Evolutionary conservation across 2,797 vertebrate genomes (phyloP).

Genomic region (Chaetodon trifasciatus): DNA sequence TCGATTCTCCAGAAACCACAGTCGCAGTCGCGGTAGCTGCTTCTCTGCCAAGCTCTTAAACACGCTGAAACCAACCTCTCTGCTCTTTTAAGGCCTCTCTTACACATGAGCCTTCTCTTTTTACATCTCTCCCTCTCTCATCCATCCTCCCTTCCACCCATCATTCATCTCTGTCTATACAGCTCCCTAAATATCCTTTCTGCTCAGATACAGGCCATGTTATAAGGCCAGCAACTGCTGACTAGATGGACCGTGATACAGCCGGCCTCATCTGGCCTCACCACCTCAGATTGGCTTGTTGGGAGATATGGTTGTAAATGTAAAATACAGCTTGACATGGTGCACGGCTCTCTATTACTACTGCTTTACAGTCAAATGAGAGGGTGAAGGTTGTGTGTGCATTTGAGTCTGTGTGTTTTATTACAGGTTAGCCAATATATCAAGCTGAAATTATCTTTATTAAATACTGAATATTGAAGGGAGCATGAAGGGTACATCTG

Average conservation of each 20-base stretch:
- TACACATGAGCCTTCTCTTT: constrained; percentile 70
- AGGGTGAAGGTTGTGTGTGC: constrained; percentile 39
- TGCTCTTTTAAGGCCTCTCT: constrained; percentile 66
- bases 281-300: constrained; percentile 63
- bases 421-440: constrained; percentile 50
- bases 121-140: constrained; percentile 61
- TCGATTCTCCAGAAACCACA: constrained; percentile 70
- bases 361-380: constrained; percentile 54
- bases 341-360: constrained; percentile 53
- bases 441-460: constrained; percentile 57
- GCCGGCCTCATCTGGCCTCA: constrained; percentile 62
- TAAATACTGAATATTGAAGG: constrained; percentile 35
- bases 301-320: constrained; percentile 71
- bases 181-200: constrained; percentile 79
- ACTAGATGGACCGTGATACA: constrained; percentile 62
- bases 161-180: constrained; percentile 65
- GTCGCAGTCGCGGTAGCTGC: constrained; percentile 60
- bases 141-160: constrained; percentile 58
- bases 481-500: constrained; percentile 46
- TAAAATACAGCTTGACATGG: constrained; percentile 71
- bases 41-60: constrained; percentile 79
- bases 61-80: constrained; percentile 72
- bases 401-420: constrained; percentile 46
- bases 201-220: constrained; percentile 74
- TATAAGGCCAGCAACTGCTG: constrained; percentile 66